Percentiles rank a stretch among this genome's conserved stretches.
Evolutionary conservation across 2,797 vertebrate species (phyloP).

Genomic region (Harpagifer antarcticus): DNA sequence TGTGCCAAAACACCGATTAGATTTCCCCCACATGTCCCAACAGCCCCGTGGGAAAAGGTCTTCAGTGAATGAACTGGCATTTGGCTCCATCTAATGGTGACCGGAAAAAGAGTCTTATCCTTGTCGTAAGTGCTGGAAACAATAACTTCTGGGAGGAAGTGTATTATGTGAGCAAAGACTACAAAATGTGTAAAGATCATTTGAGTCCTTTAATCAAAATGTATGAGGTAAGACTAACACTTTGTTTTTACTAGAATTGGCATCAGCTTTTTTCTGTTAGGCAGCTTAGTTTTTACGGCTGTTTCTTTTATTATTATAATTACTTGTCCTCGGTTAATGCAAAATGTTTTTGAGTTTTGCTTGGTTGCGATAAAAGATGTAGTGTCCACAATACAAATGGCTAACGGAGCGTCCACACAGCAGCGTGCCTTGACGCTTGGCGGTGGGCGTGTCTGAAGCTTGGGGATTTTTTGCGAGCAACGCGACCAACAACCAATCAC

Average conservation of each 20-base stretch:
- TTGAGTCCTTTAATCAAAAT: background rate
- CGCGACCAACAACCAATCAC: too few species aligned
- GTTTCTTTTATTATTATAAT: background rate
- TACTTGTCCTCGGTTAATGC: background rate
- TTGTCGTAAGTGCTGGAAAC: background rate
- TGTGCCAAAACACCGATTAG: conserved; percentile 67
- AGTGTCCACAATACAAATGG: background rate
- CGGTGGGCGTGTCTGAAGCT: too few species aligned
- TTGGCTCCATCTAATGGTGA: conserved; percentile 76
- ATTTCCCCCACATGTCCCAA: conserved; percentile 63
- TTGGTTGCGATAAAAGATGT: background rate
- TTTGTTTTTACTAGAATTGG: background rate
- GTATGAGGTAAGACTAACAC: background rate
- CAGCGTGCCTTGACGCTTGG: too few species aligned
- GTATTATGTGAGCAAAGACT: background rate
- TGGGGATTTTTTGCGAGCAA: too few species aligned
- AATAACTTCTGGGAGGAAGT: background rate
- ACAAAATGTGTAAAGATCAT: too few species aligned
- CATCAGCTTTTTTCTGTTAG: background rate
- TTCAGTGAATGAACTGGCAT: conserved; percentile 45
- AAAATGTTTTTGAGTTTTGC: background rate
- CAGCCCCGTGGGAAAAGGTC: conserved; percentile 34
- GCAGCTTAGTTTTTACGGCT: background rate
- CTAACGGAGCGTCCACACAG: too few species aligned
- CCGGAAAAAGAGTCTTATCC: conserved; percentile 1